Evolutionary conservation across 1,140 invertebrate genomes (phyloP), one percentile per base, ranked within the genome.

Genomic region (Papilio machaon): DNA sequence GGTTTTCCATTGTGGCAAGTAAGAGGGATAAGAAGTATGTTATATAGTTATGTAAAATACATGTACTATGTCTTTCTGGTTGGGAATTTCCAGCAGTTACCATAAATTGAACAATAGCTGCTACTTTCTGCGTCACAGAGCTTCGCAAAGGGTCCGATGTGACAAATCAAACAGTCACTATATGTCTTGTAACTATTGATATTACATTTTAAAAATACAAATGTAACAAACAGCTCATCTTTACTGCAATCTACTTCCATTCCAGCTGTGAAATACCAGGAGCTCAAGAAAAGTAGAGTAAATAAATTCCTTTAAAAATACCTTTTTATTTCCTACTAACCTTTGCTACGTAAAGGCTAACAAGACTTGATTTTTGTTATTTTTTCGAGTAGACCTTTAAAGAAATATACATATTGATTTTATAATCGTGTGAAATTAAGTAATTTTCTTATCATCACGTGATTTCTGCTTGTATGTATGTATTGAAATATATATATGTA

Each of bases 391-490:
- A 0, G 30, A 8, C 11, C n/a, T 6, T 15, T 70, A 5, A 64
- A 23, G 23, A 64, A 30, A 11, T 10, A 35, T 35, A 70, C 64
- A 70, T 70, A 35, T 70, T 15, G 64, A 70, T 10, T 70, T 70
- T 35, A 35, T 30, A 15, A 35, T 30, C 23, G 4, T 35, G 64
- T 64, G 19, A 70, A 11, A 70, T 35, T 70, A 38, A 38, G 64
- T 35, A 35, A 15, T 35, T 70, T 35, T 30, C 64, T 15, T 70
- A 30, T 35, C 64, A 70, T 70, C 64, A 13, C 64, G 64, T 70
- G 64, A 70, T 70, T 70, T 70, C 64, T 70, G 5, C 64, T 30
- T 30, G 23, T 30, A 70, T 58, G 54, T 67, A 67, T 67, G 60
- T 70, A 35, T 70, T 30, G 23, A 17, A 30, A 67, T 67, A 35